phyloP scores from a whole-genome alignment of 2,888 invertebrate species.

The Formica aserva region DNA sequence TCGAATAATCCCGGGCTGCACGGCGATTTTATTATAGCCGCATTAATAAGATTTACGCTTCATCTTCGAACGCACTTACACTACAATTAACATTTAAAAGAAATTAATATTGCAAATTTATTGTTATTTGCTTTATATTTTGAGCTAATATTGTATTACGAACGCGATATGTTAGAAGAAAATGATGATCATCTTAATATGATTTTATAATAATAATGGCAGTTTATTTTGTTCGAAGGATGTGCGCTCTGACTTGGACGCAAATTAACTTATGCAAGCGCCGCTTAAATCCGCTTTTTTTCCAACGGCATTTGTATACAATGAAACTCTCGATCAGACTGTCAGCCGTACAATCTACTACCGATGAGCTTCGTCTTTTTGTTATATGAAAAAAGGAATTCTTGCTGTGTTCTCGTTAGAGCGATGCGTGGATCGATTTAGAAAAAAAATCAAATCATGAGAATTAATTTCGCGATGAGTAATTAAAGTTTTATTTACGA shows the following conservation, averaged over 20 bases:
- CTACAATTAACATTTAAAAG: no score
- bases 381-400: background rate
- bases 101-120: background rate
- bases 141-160: background rate
- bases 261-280: background rate
- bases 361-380: background rate
- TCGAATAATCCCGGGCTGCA: background rate
- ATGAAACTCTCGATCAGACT: slow-evolving; percentile 59
- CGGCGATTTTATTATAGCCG: background rate
- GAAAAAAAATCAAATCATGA: background rate
- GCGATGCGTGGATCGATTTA: background rate
- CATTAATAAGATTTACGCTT: background rate
- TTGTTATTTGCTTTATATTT: background rate
- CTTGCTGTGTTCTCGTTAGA: background rate
- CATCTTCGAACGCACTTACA: background rate
- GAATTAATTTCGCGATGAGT: background rate
- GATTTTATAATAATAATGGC: background rate
- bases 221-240: background rate
- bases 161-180: background rate
- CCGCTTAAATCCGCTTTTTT: slow-evolving; percentile 1
- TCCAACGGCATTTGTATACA: slow-evolving; percentile 57
- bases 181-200: background rate
- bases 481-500: background rate
- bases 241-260: background rate
- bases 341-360: slow-evolving; percentile 18